Evolutionary conservation across 2,888 invertebrate genomes (phyloP).

Genomic region (Uloborus plumipes): DNA sequence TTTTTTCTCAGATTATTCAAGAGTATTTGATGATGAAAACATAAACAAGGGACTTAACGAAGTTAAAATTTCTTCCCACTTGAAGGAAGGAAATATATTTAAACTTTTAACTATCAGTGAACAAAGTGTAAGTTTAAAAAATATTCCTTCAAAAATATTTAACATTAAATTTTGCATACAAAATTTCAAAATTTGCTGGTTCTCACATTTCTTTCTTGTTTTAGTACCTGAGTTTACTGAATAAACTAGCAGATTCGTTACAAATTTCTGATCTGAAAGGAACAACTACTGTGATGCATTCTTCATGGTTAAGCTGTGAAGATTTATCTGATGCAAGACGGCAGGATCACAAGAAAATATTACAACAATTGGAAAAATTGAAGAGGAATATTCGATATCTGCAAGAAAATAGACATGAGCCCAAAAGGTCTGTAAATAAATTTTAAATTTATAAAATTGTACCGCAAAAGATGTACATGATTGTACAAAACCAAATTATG

Average conservation of each 20-base stretch:
- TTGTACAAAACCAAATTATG: neutral
- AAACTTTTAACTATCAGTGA: constrained; percentile 55
- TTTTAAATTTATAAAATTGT: neutral
- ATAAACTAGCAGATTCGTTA: constrained; percentile 42
- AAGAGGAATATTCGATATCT: constrained; percentile 46
- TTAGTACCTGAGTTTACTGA: constrained; percentile 49
- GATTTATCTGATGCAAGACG: constrained; percentile 56
- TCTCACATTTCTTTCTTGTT: neutral
- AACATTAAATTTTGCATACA: neutral
- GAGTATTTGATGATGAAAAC: constrained; percentile 19
- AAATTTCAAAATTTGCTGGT: neutral
- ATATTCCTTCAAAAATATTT: neutral
- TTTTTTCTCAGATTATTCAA: neutral
- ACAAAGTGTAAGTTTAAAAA: constrained; percentile 45
- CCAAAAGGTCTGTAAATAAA: constrained; percentile 32
- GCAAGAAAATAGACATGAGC: constrained; percentile 42
- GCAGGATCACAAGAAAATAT: constrained; percentile 51
- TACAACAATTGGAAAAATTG: constrained; percentile 47
- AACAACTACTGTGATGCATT: constrained; percentile 46
- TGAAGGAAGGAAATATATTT: constrained; percentile 49
- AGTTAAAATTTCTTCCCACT: constrained; percentile 7
- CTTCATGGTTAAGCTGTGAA: constrained; percentile 49
- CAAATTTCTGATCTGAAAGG: constrained; percentile 51
- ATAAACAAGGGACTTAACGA: constrained; percentile 19
- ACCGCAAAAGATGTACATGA: neutral